Evolutionary conservation across 2,797 vertebrate genomes (phyloP), one percentile per base, ranked within the genome.

Genomic region (Pangasius krempfi): DNA sequence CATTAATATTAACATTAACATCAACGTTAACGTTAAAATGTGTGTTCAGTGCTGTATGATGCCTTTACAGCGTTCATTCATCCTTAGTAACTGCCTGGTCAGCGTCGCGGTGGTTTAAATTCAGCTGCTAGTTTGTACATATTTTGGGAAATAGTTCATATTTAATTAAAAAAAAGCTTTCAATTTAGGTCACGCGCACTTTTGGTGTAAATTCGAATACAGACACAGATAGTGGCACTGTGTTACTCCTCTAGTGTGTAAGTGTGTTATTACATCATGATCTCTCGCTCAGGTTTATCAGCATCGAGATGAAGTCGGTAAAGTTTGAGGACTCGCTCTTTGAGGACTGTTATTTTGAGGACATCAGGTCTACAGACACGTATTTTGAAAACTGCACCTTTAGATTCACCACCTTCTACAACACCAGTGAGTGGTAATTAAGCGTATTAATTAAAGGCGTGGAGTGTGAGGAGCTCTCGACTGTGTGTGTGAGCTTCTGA

Each of bases 371-470:
- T 64, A 97, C 94, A 0, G 96, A 99, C 89, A 98, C 97, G 9
- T 94, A 97, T 92, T 99, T 99, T 91, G 96, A 97, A 94, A 98
- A 98, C 93, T 99, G 98, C 95, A 98, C 97, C 91, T 96, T 99
- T 87, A 94, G 95, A 86, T 96, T 95, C 30, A 97, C 97, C 8
- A 25, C 94, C 91, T 99, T 99, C 94, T 96, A 96, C 88, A 96
- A 99, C 91, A 99, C 98, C 47, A 98, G 98, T 99, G 87, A 91
- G 94, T 92, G 27, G 37, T 5, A 18, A 2, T 22, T 76, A 33
- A 25, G 40, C 20, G n/a, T 4, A 81, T 14, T 22, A 30, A 84
- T 33, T 60, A 4, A 52, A 47, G 25, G 58, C 76, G 70, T 70
- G 62, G 30, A 12, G 82, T 30, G 13, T 10, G 27, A 30, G 13